phyloP scores from a whole-genome alignment of 2,888 invertebrate species.

The Lithophane semibrunnea region DNA sequence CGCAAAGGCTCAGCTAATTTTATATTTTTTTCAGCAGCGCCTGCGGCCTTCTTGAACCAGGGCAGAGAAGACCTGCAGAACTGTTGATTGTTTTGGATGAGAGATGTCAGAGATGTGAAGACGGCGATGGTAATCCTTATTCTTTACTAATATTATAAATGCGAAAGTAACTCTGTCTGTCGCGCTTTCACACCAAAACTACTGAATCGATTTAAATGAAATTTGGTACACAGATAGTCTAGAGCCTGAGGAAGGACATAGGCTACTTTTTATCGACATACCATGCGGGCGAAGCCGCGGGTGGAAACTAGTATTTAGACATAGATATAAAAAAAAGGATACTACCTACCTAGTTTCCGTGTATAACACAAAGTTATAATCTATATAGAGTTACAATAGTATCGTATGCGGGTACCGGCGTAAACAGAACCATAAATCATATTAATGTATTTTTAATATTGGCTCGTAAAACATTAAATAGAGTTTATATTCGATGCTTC shows the following conservation, averaged over 20 bases:
- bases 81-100: background rate
- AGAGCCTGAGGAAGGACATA: too few species aligned
- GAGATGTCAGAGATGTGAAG: too few species aligned
- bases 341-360: background rate
- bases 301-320: too few species aligned
- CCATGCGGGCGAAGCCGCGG: too few species aligned
- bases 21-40: background rate
- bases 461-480: conserved; percentile 57
- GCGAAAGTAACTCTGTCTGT: too few species aligned
- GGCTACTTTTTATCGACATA: too few species aligned
- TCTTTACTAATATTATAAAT: too few species aligned
- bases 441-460: conserved; percentile 65
- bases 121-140: too few species aligned
- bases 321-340: background rate
- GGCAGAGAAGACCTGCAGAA: background rate
- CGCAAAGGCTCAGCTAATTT: background rate
- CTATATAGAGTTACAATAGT: conserved; percentile 31
- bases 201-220: too few species aligned
- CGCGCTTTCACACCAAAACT: too few species aligned
- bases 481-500: conserved; percentile 41
- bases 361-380: conserved; percentile 7
- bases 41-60: fast-evolving
- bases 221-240: too few species aligned
- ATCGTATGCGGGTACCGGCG: conserved; percentile 58
- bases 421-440: conserved; percentile 67